Evolutionary conservation across 2,113 vertebrate species (phyloP), one percentile per base, ranked within the genome.

Genomic region (Odobenus rosmarus): DNA sequence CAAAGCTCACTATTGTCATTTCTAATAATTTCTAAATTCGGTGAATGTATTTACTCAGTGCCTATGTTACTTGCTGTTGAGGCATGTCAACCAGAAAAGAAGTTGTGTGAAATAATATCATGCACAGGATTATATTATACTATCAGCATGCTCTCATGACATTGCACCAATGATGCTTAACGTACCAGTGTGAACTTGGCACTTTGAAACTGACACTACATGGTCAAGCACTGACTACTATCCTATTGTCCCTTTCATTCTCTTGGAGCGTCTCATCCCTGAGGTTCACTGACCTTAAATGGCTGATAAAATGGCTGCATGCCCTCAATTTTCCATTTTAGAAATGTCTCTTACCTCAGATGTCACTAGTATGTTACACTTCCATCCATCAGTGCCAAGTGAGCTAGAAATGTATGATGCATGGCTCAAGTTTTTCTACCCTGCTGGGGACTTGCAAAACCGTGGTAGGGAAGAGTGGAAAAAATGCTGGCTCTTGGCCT

Each of bases 231-330:
- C 7, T 26, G 28, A n/a, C 61, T 57, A 14, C 28, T 26, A 0
- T 33, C 36, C 33, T 61, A 84, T 28, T 53, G 33, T 12, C 16
- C 69, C 39, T 93, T 42, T 81, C 7, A 1, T 6, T 39, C 39
- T 62, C 39, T 71, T 61, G 51, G 28, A 92, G 42, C 2, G 23
- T 55, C 51, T 74, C 88, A 49, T 21, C 71, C 7, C 80, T 93
- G 94, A 93, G n/a, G 46, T 49, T 95, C 71, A n/a, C 28, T 33
- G 33, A 82, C 7, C 33, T 88, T 90, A 93, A 82, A 26, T 72
- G 33, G 39, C 79, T 92, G 28, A 71, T 59, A 61, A 92, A 89
- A 80, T 23, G 49, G 9, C 26, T 62, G 7, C 57, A 67, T 10
- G 1, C 15, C 51, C 83, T 71, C 61, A 23, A 15, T 71, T 81